Evolutionary conservation across 2,113 vertebrate genomes (phyloP), one percentile per base, ranked within the genome.

Genomic region (Aspiorhynchus laticeps): DNA sequence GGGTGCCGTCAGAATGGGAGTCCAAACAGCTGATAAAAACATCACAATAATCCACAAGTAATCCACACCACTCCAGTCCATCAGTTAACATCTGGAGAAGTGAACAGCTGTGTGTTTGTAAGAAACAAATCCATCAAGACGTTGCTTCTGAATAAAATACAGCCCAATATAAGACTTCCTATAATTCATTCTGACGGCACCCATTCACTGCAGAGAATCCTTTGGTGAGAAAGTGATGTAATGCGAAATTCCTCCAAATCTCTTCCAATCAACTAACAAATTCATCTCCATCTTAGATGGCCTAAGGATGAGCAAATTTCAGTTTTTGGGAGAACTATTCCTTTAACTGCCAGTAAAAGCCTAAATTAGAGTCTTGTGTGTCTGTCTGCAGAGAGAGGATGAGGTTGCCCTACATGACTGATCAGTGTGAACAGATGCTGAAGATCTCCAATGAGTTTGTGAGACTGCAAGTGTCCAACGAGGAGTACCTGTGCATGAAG

Each of bases 401-500:
- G 98, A 92, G 94, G 76, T 94, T 98, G 43, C 98, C 98, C 0
- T 98, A 94, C 90, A 99, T 99, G 97, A 96, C 95, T 5, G 97
- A 98, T 43, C 97, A 98, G 88, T 99, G 96, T 90, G 96, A 97
- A 90, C 96, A 98, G 84, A 99, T 99, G 97, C 91, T 99, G n/a
- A 97, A 94, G 94, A 94, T 99, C 84, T 96, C 96, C 92, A 96
- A 93, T 69, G 98, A 99, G 94, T 96, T 99, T 8, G 95, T 97
- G 7, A 95, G 97, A 26, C 96, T 99, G 89, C 97, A 99, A 90
- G 97, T 99, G 88, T 99, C 98, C 51, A 97, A 97, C 0, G 98
- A 99, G 80, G 98, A 99, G 91, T 99, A 97, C 90, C 95, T 99
- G 91, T 99, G 98, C 93, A 99, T 99, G 98, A 99, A 99, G 93